Evolutionary conservation across 2,113 vertebrate species (phyloP).

Genomic region (Psittacula cyanocephala): DNA sequence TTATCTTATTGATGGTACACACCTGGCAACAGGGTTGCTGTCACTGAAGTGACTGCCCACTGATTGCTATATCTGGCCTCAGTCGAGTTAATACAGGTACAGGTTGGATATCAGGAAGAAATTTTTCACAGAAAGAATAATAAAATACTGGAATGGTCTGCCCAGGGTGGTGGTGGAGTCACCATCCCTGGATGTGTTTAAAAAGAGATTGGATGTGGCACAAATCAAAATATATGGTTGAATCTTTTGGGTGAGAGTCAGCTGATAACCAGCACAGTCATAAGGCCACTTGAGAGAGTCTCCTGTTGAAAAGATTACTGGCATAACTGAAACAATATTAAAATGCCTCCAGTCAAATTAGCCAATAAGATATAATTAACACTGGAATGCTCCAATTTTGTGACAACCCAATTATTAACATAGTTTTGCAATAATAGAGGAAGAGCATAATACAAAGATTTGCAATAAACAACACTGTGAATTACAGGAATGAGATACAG

Average conservation of each 20-base stretch:
- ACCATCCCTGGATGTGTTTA: no score
- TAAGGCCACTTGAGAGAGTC: not conserved
- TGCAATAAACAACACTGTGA: not conserved
- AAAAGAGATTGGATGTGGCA: no score
- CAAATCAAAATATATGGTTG: not conserved
- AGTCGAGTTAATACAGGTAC: not conserved
- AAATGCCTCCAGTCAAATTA: slow-evolving; percentile 27
- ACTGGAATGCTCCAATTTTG: not conserved
- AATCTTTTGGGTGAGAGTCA: not conserved
- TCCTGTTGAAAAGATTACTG: not conserved
- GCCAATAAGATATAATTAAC: slow-evolving; percentile 31
- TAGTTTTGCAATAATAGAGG: not conserved
- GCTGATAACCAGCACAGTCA: not conserved
- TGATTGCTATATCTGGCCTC: not conserved
- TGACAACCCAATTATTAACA: not conserved
- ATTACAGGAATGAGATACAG: not conserved
- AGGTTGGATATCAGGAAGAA: no score
- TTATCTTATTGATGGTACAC: not conserved
- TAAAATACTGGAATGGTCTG: no score
- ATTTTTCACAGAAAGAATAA: no score
- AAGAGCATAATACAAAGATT: not conserved
- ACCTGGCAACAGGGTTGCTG: not conserved
- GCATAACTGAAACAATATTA: slow-evolving; percentile 11
- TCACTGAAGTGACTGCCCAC: accelerated
- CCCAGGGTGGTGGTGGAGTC: no score